Conservation (phyloP, 2,888 invertebrate genomes). For the Mesochorus sp. region DNA sequence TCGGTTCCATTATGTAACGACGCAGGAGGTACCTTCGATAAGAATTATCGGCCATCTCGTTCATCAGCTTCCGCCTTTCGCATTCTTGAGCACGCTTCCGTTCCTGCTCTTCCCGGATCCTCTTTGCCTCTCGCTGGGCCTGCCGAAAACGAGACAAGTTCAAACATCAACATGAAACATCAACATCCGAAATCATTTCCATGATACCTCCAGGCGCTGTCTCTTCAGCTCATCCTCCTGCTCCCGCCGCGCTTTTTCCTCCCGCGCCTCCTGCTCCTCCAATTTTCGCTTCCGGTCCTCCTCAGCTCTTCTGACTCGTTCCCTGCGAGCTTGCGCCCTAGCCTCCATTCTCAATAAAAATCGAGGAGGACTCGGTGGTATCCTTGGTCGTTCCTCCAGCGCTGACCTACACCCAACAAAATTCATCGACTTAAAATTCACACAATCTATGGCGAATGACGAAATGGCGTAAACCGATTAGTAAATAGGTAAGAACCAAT, state of each 20-base stretch:
- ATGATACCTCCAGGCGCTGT: slow-evolving; percentile 81
- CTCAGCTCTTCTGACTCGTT: slow-evolving; percentile 80
- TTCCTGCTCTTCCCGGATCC: slow-evolving; percentile 73
- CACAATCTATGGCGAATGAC: too few species aligned
- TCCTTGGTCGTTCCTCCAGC: slow-evolving; percentile 63
- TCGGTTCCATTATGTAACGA: slow-evolving; percentile 71
- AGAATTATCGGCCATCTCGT: slow-evolving; percentile 72
- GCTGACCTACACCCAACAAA: too few species aligned
- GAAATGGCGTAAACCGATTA: too few species aligned
- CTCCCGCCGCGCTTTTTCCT: slow-evolving; percentile 78
- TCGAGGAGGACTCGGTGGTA: slow-evolving; percentile 83
- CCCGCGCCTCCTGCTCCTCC: slow-evolving; percentile 81
- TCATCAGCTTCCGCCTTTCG: slow-evolving; percentile 69
- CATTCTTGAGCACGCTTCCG: slow-evolving; percentile 67
- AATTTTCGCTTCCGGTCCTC: slow-evolving; percentile 75
- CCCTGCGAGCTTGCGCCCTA: slow-evolving; percentile 86
- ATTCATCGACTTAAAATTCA: too few species aligned
- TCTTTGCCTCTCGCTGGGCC: slow-evolving; percentile 73
- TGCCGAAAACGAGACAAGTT: too few species aligned
- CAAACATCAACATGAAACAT: too few species aligned
- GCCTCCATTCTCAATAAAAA: slow-evolving; percentile 89
- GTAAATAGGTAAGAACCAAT: too few species aligned
- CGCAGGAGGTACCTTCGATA: slow-evolving; percentile 73
- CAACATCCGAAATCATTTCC: too few species aligned
- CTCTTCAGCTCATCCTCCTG: slow-evolving; percentile 80